These are phyloP conservation scores for Atrichornis clamosus DNA, from an alignment of 2,113 vertebrate genomes.

Conservation along the genomic window DNA sequence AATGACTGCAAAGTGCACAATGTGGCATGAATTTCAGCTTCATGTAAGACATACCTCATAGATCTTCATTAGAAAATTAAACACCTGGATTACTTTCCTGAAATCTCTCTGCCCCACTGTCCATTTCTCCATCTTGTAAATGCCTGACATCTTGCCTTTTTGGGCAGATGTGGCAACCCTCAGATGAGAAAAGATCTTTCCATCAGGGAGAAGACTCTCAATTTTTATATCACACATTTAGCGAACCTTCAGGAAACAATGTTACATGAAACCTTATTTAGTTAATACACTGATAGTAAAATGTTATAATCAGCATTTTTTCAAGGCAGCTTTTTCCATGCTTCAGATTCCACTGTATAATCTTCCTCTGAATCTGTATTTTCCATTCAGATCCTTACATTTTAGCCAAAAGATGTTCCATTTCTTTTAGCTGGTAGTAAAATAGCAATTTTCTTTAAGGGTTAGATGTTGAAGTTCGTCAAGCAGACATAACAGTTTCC, in stretches of 20 bases:
- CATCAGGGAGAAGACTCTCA: background rate
- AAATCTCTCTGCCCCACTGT: background rate
- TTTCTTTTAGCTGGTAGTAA: background rate
- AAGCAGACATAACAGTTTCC: background rate
- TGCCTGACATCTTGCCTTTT: background rate
- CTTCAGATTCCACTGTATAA: background rate
- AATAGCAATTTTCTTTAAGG: background rate
- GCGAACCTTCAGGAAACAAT: background rate
- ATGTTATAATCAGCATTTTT: background rate
- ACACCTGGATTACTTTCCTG: background rate
- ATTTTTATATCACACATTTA: background rate
- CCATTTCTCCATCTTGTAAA: background rate
- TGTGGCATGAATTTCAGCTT: background rate
- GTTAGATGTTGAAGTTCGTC: background rate
- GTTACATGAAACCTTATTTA: background rate
- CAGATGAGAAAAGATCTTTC: background rate
- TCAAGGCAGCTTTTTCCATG: background rate
- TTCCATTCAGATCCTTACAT: background rate
- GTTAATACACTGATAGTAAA: background rate
- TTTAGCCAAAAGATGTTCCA: background rate
- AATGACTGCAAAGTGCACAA: background rate
- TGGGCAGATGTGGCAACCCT: background rate
- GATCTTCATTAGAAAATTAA: background rate
- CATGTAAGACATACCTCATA: background rate
- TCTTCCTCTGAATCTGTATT: background rate